Evolutionary conservation across 2,797 vertebrate species (phyloP).

Genomic region (Periophthalmus magnuspinnatus): DNA sequence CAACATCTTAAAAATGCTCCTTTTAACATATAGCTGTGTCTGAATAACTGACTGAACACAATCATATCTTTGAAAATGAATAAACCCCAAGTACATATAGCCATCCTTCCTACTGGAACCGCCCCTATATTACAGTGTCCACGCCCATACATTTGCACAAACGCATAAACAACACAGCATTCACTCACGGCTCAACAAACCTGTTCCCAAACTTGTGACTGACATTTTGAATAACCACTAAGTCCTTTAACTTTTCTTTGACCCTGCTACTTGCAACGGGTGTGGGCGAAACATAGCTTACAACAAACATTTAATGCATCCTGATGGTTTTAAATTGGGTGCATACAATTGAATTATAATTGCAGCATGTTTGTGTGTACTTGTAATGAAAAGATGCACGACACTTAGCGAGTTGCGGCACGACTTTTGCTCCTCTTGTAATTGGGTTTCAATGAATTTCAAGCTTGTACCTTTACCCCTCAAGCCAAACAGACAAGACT

Average conservation of each 20-base stretch:
- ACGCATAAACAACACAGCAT: constrained; percentile 15
- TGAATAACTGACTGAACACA: constrained; percentile 9
- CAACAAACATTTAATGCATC: constrained; percentile 27
- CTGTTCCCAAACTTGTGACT: constrained; percentile 44
- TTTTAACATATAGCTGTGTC: neutral
- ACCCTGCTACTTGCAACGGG: constrained; percentile 25
- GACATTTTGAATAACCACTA: constrained; percentile 42
- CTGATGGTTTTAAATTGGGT: constrained; percentile 18
- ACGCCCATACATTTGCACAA: constrained; percentile 32
- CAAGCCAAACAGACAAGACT: constrained; percentile 17
- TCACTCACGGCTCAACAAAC: constrained; percentile 58
- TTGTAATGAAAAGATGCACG: constrained; percentile 17
- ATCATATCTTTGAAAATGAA: constrained; percentile 7
- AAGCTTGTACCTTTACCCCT: constrained; percentile 25
- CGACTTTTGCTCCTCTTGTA: constrained; percentile 35
- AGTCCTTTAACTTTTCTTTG: constrained; percentile 14
- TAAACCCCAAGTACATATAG: constrained; percentile 12
- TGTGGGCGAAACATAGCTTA: constrained; percentile 26
- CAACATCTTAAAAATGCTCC: neutral
- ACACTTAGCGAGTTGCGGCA: constrained; percentile 46
- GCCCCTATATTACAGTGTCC: constrained; percentile 11
- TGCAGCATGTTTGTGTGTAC: neutral
- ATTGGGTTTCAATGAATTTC: constrained; percentile 23
- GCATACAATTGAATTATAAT: constrained; percentile 22
- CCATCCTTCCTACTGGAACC: constrained; percentile 11